Evolutionary conservation across 1,140 invertebrate genomes (phyloP).

Genomic region (Neodiprion fabricii): DNA sequence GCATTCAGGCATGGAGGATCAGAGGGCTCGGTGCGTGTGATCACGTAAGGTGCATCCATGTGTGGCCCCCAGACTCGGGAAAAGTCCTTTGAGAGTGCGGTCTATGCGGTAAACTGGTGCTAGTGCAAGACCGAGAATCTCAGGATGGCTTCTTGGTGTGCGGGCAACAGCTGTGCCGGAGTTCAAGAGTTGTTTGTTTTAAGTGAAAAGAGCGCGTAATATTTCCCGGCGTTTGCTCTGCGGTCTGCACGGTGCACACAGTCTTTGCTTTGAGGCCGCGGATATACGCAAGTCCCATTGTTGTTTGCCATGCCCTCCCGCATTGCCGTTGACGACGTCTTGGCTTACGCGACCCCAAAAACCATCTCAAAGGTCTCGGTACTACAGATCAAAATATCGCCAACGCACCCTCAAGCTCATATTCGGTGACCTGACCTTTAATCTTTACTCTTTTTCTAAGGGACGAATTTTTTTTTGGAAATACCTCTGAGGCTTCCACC

Average conservation of each 20-base stretch:
- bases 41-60: too few relatives aligned
- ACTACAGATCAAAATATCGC: too few relatives aligned
- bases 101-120: neutral
- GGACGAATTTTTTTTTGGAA: too few relatives aligned
- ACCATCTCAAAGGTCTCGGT: neutral
- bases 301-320: too few relatives aligned
- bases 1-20: too few relatives aligned
- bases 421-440: too few relatives aligned
- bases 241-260: too few relatives aligned
- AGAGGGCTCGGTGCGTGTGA: too few relatives aligned
- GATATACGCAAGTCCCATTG: neutral
- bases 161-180: neutral
- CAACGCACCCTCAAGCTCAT: too few relatives aligned
- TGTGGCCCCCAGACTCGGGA: neutral
- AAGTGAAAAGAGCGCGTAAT: neutral
- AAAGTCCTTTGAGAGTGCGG: slow-evolving; percentile 4
- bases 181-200: neutral
- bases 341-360: slow-evolving; percentile 3
- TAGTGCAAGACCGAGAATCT: neutral
- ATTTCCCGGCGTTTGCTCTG: neutral
- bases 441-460: too few relatives aligned
- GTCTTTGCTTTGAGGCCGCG: neutral
- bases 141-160: neutral
- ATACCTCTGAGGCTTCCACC: too few relatives aligned
- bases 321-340: neutral